These are phyloP conservation scores for Pseudomyrmex cubaensis DNA, from an alignment of 1,140 invertebrate species.

Conservation along the genomic window DNA sequence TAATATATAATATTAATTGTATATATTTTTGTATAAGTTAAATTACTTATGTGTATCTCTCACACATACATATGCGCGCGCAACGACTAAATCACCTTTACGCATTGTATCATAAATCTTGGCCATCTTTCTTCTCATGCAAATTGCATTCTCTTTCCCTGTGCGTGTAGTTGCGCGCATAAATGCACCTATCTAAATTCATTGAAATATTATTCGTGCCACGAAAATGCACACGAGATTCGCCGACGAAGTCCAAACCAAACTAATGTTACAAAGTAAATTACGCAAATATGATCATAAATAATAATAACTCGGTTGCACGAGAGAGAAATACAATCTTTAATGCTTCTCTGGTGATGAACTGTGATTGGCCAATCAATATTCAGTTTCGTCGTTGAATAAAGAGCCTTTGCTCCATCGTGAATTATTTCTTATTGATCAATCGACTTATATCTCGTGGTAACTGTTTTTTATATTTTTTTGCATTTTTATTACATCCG, in stretches of 20 bases:
- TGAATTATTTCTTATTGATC: conserved; percentile 68
- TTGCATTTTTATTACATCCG: conserved; percentile 20
- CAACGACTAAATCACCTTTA: background rate
- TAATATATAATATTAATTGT: background rate
- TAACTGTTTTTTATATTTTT: conserved; percentile 36
- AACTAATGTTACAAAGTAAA: conserved; percentile 17
- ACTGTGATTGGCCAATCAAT: conserved; percentile 3
- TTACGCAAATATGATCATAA: conserved; percentile 54
- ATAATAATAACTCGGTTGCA: conserved; percentile 47
- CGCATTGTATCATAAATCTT: background rate
- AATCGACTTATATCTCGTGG: conserved; percentile 56
- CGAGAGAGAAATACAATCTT: conserved; percentile 35
- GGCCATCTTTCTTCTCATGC: background rate
- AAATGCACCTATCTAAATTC: conserved; percentile 44
- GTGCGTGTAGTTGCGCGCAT: background rate
- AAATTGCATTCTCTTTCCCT: conserved; percentile 9
- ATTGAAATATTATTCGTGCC: conserved; percentile 43
- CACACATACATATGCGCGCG: background rate
- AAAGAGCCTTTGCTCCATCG: background rate
- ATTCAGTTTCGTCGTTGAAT: conserved; percentile 8
- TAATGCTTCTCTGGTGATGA: background rate
- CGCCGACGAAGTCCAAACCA: background rate
- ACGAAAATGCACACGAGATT: conserved; percentile 19
- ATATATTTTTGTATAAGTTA: background rate
- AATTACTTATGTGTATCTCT: background rate